A percentile compares a stretch with the other conserved stretches of the same genome.
These are phyloP conservation scores for Ceratitis capitata DNA, from an alignment of 1,140 invertebrate genomes.

Conservation along the genomic window DNA sequence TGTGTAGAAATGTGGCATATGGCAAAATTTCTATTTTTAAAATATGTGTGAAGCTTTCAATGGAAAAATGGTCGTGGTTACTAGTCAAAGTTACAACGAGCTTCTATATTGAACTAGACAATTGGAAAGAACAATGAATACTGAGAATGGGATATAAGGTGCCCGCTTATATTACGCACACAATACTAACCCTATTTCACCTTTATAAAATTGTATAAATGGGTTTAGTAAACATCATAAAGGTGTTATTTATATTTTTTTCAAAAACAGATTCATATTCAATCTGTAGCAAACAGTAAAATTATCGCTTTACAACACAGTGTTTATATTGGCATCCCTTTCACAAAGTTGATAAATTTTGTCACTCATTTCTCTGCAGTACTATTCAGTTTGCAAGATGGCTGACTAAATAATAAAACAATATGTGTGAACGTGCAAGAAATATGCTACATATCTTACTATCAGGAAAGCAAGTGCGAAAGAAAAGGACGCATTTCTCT, in stretches of 20 bases:
- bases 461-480: not conserved
- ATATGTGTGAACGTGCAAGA: not conserved
- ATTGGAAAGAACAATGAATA: no score
- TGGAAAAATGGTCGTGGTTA: not conserved
- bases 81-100: not conserved
- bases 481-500: not conserved
- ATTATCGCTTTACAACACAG: not conserved
- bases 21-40: not conserved
- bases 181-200: no score
- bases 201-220: not conserved
- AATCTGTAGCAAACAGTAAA: not conserved
- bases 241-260: no score
- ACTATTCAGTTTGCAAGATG: not conserved
- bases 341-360: not conserved
- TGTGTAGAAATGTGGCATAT: not conserved
- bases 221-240: no score
- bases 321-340: not conserved
- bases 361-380: not conserved
- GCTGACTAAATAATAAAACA: slow-evolving; percentile 14
- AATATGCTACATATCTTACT: not conserved
- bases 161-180: no score
- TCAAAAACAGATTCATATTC: not conserved
- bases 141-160: no score
- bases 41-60: not conserved
- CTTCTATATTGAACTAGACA: no score